These are phyloP conservation scores for Hymenopus coronatus DNA, from an alignment of 2,888 invertebrate species.

Conservation along the genomic window DNA sequence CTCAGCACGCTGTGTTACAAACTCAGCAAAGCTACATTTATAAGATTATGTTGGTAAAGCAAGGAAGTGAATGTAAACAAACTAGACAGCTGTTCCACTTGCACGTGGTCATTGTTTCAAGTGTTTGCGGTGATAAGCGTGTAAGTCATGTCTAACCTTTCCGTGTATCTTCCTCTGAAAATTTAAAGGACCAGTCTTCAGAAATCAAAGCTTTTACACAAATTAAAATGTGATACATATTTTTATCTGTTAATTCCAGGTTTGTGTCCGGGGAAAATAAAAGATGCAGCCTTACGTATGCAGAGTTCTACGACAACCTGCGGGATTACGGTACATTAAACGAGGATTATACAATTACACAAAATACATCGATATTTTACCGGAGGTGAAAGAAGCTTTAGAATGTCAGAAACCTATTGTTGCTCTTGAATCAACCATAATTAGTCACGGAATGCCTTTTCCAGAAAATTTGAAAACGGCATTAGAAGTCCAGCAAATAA, in stretches of 20 bases:
- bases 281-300: background rate
- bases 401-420: conserved; percentile 70
- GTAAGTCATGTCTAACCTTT: too few relatives aligned
- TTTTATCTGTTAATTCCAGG: background rate
- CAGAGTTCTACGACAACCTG: background rate
- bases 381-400: conserved; percentile 65
- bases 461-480: conserved; percentile 90
- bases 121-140: too few relatives aligned
- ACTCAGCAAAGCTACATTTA: too few relatives aligned
- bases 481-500: conserved; percentile 71
- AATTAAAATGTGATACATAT: too few relatives aligned
- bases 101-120: too few relatives aligned
- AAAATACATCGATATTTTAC: conserved; percentile 31
- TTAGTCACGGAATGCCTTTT: conserved; percentile 97
- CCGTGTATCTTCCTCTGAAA: too few relatives aligned
- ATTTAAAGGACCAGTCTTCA: too few relatives aligned
- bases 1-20: too few relatives aligned
- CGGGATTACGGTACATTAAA: background rate
- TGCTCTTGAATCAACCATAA: conserved; percentile 94
- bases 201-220: too few relatives aligned
- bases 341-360: background rate
- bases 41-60: too few relatives aligned
- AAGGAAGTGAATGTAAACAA: too few relatives aligned
- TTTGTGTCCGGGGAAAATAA: background rate
- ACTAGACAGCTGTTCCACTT: too few relatives aligned